Conservation (phyloP, 2,888 invertebrate genomes). For the Trichopria drosophilae region DNA sequence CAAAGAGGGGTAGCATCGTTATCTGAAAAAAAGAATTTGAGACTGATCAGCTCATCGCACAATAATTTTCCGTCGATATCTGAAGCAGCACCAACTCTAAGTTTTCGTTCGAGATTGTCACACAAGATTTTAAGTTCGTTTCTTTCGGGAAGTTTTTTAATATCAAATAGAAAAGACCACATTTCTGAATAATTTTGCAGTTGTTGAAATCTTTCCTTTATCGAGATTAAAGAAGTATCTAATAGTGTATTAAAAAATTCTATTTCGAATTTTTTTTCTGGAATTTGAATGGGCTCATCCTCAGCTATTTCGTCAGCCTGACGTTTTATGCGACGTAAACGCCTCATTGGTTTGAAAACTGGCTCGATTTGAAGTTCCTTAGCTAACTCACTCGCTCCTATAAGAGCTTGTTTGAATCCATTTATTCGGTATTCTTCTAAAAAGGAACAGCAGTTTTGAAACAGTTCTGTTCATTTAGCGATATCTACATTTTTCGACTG, state of each 20-base stretch:
- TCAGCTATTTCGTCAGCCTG: slow-evolving; percentile 40
- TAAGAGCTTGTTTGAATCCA: slow-evolving; percentile 34
- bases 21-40: slow-evolving; percentile 9
- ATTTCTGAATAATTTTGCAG: slow-evolving; percentile 27
- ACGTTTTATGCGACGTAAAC: slow-evolving; percentile 38
- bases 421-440: slow-evolving; percentile 30
- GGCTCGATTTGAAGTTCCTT: slow-evolving; percentile 41
- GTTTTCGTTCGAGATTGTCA: too few species aligned
- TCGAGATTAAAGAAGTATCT: slow-evolving; percentile 27
- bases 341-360: slow-evolving; percentile 39
- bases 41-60: slow-evolving; percentile 13
- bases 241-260: slow-evolving; percentile 28
- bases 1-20: slow-evolving; percentile 13
- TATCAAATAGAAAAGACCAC: slow-evolving; percentile 31
- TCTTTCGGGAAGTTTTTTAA: slow-evolving; percentile 24
- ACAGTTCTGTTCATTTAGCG: slow-evolving; percentile 35
- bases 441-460: slow-evolving; percentile 25
- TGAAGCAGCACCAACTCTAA: slow-evolving; percentile 13
- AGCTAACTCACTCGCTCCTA: slow-evolving; percentile 40
- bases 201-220: slow-evolving; percentile 35
- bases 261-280: slow-evolving; percentile 15
- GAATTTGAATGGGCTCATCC: slow-evolving; percentile 35
- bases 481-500: slow-evolving; percentile 34
- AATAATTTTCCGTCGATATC: slow-evolving; percentile 31
- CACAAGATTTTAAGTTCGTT: slow-evolving; percentile 24